Evolutionary conservation across 64 coral and sea anemone species (phyloP).

Genomic region (Anthopleura sola): DNA sequence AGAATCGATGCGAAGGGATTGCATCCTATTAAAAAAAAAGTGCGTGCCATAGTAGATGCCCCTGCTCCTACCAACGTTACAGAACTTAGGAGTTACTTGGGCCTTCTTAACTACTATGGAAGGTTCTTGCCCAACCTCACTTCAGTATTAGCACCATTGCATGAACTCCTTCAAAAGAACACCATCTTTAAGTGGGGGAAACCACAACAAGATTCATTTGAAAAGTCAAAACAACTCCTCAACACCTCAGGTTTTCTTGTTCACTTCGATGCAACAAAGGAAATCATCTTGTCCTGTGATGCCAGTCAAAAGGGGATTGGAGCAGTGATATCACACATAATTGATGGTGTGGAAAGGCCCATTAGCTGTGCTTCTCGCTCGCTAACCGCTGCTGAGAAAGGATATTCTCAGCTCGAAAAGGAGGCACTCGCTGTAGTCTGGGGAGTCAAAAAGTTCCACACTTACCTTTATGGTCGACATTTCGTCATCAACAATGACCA

Average conservation of each 20-base stretch:
- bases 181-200: conserved; percentile 18
- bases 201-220: conserved; percentile 19
- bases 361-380: no score
- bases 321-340: no score
- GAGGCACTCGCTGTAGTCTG: no score
- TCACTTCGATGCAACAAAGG: conserved; percentile 42
- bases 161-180: conserved; percentile 30
- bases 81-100: conserved; percentile 31
- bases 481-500: background rate
- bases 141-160: conserved; percentile 12
- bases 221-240: conserved; percentile 16
- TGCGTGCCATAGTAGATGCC: conserved; percentile 29
- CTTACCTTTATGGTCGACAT: no score
- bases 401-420: no score
- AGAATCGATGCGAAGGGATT: conserved; percentile 9
- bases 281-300: conserved; percentile 55
- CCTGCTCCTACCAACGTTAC: conserved; percentile 25
- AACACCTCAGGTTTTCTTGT: conserved; percentile 9
- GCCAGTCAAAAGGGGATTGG: conserved; percentile 41
- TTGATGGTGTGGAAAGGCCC: no score
- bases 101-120: conserved; percentile 43
- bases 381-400: no score
- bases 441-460: no score
- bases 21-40: conserved; percentile 35
- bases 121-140: conserved; percentile 55